Conservation (phyloP, 2,113 vertebrate species). For the Archilochus colubris region DNA sequence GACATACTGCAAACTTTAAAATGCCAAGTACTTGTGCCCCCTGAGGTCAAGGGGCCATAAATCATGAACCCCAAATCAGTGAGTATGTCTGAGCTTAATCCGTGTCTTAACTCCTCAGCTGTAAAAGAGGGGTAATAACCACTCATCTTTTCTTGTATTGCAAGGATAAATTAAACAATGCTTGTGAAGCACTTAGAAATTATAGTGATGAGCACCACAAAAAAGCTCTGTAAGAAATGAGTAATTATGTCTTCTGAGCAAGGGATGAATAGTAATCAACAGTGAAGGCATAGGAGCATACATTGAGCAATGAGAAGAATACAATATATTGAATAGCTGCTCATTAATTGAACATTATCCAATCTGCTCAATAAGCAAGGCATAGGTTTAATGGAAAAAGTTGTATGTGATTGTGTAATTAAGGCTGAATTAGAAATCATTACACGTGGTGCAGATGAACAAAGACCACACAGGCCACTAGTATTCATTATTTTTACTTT, state of each 20-base stretch:
- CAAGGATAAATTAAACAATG: slow-evolving; percentile 20
- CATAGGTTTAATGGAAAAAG: slow-evolving; percentile 27
- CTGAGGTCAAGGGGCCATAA: not conserved
- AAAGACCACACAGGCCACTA: not conserved
- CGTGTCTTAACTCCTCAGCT: not conserved
- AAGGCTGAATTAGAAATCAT: slow-evolving; percentile 33
- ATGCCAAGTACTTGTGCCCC: not conserved
- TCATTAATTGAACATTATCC: slow-evolving; percentile 43
- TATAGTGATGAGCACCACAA: not conserved
- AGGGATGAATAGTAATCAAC: slow-evolving; percentile 33
- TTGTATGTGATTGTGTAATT: slow-evolving; percentile 21
- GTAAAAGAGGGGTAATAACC: not conserved
- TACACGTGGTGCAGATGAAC: not conserved
- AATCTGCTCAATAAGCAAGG: slow-evolving; percentile 40
- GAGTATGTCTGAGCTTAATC: not conserved
- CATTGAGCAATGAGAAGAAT: slow-evolving; percentile 6
- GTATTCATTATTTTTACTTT: not conserved
- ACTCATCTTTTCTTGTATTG: not conserved
- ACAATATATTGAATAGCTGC: slow-evolving; percentile 37
- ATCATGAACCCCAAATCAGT: not conserved
- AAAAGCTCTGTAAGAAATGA: slow-evolving; percentile 39
- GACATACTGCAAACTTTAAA: not conserved
- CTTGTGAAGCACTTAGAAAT: slow-evolving; percentile 10
- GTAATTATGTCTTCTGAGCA: slow-evolving; percentile 41
- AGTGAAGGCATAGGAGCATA: slow-evolving; percentile 24